phyloP scores from a whole-genome alignment of 2,888 invertebrate species.

The Netelia inedita region DNA sequence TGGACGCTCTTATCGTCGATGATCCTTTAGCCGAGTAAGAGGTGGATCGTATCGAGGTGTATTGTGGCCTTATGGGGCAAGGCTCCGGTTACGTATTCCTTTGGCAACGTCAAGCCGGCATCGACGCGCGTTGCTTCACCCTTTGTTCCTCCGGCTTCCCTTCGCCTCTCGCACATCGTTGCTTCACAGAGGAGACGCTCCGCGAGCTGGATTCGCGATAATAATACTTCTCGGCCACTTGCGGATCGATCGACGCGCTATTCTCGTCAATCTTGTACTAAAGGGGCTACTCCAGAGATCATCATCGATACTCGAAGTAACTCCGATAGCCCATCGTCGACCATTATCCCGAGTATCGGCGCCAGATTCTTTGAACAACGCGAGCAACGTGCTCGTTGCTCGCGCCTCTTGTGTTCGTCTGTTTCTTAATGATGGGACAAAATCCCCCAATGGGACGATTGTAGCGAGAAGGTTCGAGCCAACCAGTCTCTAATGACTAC shows the following conservation, averaged over 20 bases:
- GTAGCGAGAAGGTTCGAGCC: background rate
- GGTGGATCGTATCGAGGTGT: conserved; percentile 40
- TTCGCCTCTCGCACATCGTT: conserved; percentile 15
- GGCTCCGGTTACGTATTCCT: conserved; percentile 63
- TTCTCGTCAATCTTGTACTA: conserved; percentile 16
- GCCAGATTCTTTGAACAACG: background rate
- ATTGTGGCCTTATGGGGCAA: conserved; percentile 51
- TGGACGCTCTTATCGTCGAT: too few species aligned
- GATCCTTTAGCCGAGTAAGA: background rate
- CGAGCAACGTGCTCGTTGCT: background rate
- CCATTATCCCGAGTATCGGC: background rate
- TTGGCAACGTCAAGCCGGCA: conserved; percentile 31
- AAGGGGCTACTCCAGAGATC: background rate
- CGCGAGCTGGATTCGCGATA: conserved; percentile 6
- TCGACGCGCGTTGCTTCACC: background rate
- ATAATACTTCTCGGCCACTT: conserved; percentile 44
- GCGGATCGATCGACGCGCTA: conserved; percentile 42
- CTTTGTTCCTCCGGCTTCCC: conserved; percentile 36
- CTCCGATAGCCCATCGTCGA: background rate
- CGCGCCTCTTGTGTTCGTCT: background rate
- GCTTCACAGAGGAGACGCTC: conserved; percentile 27
- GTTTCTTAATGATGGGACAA: too few species aligned
- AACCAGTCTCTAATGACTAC: conserved; percentile 50
- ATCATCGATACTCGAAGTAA: conserved; percentile 18
- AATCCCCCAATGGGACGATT: background rate